Evolutionary conservation across 2,888 invertebrate genomes (phyloP).

Genomic region (Junonia oenone): DNA sequence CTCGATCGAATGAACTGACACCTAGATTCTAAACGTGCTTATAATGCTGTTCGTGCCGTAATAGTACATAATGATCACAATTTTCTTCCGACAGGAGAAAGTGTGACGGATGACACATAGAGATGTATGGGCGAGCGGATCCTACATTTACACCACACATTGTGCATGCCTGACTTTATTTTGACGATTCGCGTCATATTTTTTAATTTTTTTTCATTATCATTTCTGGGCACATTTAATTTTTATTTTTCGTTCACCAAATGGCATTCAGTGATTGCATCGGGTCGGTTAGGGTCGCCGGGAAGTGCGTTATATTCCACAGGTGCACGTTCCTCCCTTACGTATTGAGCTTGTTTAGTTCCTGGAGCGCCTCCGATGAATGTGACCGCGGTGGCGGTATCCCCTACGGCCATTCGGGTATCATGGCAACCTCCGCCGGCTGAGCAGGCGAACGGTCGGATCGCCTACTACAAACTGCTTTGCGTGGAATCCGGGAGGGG

Average conservation of each 20-base stretch:
- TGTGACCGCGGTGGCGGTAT: constrained; percentile 92
- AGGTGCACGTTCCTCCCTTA: constrained; percentile 34
- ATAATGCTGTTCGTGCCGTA: constrained; percentile 48
- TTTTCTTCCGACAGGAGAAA: constrained; percentile 62
- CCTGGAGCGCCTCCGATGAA: constrained; percentile 98
- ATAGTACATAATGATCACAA: constrained; percentile 48
- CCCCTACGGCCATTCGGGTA: constrained; percentile 93
- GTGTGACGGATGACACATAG: constrained; percentile 60
- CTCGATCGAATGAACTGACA: constrained; percentile 24
- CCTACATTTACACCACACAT: constrained; percentile 50
- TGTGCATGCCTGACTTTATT: constrained; percentile 62
- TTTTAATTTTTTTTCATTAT: constrained; percentile 69
- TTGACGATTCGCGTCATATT: constrained; percentile 42
- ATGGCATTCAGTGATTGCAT: constrained; percentile 80
- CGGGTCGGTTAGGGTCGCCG: constrained; percentile 41
- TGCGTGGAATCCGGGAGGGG: constrained; percentile 91
- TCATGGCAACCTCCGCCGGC: constrained; percentile 95
- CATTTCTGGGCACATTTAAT: constrained; percentile 34
- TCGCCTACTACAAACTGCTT: constrained; percentile 96
- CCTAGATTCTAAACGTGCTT: constrained; percentile 12
- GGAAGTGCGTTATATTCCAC: constrained; percentile 16
- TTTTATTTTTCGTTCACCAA: constrained; percentile 41
- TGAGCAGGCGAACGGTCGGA: constrained; percentile 94
- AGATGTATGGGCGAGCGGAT: constrained; percentile 75
- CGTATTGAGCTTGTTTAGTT: constrained; percentile 82